These are phyloP conservation scores for Camelus bactrianus DNA, from an alignment of 2,113 vertebrate genomes.

Conservation along the genomic window DNA sequence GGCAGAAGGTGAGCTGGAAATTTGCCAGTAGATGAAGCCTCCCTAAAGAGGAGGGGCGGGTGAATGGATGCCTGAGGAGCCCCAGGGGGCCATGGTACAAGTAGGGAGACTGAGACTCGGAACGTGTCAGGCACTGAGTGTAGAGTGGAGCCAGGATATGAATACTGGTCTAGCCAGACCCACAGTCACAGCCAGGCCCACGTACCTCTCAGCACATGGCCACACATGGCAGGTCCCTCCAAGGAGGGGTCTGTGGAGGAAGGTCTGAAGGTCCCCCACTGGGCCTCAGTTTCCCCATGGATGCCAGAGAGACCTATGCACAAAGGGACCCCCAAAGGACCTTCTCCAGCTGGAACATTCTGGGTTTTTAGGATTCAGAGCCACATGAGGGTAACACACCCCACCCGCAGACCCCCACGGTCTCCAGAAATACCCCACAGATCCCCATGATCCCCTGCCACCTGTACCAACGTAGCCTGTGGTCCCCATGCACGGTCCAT, in stretches of 20 bases:
- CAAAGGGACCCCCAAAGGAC: neutral
- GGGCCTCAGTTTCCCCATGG: neutral
- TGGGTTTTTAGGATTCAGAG: neutral
- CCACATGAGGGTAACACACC: fast-evolving
- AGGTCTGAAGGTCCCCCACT: neutral
- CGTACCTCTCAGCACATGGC: neutral
- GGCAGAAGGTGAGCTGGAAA: neutral
- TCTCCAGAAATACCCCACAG: neutral
- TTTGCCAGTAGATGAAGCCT: neutral
- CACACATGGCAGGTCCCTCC: neutral
- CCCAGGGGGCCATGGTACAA: neutral
- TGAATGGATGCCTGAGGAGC: neutral
- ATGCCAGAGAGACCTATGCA: neutral
- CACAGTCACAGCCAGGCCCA: neutral
- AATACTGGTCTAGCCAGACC: neutral
- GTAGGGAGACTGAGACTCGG: neutral
- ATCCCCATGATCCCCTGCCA: neutral
- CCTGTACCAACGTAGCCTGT: neutral
- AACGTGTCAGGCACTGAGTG: neutral
- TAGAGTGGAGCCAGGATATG: neutral
- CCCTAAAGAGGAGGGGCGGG: neutral
- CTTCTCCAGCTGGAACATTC: neutral
- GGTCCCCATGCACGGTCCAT: neutral
- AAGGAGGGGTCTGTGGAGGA: neutral
- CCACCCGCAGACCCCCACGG: neutral